Evolutionary conservation across 2,797 vertebrate species (phyloP).

Genomic region (Dryobates pubescens): DNA sequence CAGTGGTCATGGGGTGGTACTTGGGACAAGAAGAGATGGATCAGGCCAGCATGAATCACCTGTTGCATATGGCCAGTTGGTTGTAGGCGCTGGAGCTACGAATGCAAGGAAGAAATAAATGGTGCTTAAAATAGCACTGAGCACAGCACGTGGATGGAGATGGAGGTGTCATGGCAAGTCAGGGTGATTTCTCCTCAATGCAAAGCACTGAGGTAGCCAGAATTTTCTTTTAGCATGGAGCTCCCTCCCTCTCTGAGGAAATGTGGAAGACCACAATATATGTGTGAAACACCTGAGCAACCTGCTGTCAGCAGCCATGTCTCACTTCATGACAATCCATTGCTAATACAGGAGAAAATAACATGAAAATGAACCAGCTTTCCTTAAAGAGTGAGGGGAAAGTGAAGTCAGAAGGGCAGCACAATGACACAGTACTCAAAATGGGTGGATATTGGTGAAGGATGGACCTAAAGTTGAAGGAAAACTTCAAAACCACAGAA

Average conservation of each 20-base stretch:
- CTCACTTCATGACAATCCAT: not conserved
- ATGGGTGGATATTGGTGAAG: not conserved
- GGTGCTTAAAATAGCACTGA: not conserved
- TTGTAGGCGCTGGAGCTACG: not conserved
- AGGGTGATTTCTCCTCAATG: not conserved
- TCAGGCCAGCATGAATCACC: not conserved
- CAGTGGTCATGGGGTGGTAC: not conserved
- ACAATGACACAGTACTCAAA: not conserved
- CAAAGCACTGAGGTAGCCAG: not conserved
- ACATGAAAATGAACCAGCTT: not conserved
- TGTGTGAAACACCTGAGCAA: not conserved
- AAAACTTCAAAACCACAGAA: not conserved
- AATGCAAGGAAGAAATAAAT: not conserved
- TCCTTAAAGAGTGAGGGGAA: not conserved
- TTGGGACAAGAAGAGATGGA: not conserved
- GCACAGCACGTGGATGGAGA: accelerated
- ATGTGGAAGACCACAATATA: not conserved
- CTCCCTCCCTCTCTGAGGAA: not conserved
- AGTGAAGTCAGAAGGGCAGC: not conserved
- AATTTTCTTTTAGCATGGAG: not conserved
- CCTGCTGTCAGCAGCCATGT: not conserved
- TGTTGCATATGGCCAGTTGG: not conserved
- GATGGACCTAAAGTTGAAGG: not conserved
- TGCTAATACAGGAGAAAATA: not conserved
- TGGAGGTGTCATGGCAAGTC: not conserved